A percentile compares a stretch with the other conserved stretches of the same genome.
Evolutionary conservation across 2,797 vertebrate genomes (phyloP).

Genomic region (Enteromius radiatus): DNA sequence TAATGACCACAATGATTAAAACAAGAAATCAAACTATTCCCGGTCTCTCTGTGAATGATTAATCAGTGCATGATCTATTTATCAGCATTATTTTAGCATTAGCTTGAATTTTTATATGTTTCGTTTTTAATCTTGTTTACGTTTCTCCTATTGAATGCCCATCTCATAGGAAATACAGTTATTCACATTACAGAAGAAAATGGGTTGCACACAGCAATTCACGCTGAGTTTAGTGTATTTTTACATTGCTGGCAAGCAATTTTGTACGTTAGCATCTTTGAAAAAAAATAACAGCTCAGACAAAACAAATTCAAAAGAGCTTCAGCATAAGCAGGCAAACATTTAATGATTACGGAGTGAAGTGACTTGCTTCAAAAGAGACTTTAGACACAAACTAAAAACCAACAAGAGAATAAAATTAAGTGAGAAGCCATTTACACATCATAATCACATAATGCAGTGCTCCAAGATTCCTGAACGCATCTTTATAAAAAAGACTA

Average conservation of each 20-base stretch:
- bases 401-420: conserved; percentile 26
- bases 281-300: not conserved
- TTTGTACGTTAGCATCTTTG: not conserved
- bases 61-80: not conserved
- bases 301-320: not conserved
- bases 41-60: not conserved
- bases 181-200: not conserved
- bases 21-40: not conserved
- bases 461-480: not conserved
- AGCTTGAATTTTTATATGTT: too few relatives aligned
- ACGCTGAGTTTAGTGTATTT: not conserved
- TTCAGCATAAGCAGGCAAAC: not conserved
- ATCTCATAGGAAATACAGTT: not conserved
- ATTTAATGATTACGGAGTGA: not conserved
- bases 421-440: conserved; percentile 13
- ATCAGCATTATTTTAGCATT: not conserved
- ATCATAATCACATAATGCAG: conserved; percentile 7
- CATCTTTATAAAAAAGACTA: conserved; percentile 19
- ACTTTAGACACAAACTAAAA: not conserved
- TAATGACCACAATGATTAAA: not conserved
- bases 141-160: not conserved
- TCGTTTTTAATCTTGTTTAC: too few relatives aligned
- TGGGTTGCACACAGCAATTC: not conserved
- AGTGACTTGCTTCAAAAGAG: conserved; percentile 2
- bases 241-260: not conserved